Evolutionary conservation across 2,888 invertebrate genomes (phyloP).

Genomic region (Gasteruption jaculator): DNA sequence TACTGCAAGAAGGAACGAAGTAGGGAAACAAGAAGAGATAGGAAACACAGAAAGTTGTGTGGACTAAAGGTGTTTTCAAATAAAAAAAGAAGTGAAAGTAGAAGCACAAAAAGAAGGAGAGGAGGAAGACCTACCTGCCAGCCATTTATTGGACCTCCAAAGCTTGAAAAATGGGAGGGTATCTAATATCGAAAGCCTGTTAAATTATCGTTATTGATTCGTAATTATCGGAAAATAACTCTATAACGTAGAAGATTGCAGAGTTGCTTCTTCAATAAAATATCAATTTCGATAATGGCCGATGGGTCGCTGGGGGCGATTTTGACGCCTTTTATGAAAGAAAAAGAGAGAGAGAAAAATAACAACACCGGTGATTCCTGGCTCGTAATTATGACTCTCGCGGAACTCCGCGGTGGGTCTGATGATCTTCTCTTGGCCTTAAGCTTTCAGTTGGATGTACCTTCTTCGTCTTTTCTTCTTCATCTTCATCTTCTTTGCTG

Average conservation of each 20-base stretch:
- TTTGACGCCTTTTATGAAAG: conserved; percentile 49
- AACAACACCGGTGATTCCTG: conserved; percentile 25
- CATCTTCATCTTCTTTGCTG: conserved; percentile 13
- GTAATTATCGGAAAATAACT: conserved; percentile 46
- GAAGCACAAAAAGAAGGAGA: too few relatives aligned
- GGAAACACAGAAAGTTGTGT: too few relatives aligned
- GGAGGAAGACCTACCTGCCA: too few relatives aligned
- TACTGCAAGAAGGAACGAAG: conserved; percentile 11
- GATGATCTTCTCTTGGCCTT: conserved; percentile 13
- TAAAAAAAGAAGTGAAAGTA: too few relatives aligned
- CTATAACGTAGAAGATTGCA: conserved; percentile 37
- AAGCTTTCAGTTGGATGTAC: conserved; percentile 17
- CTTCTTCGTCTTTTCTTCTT: conserved; percentile 11
- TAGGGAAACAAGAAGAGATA: background rate
- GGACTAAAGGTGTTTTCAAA: too few relatives aligned
- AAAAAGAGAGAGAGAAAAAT: too few relatives aligned
- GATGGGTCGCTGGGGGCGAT: conserved; percentile 31
- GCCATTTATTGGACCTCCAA: too few relatives aligned
- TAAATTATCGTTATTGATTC: conserved; percentile 43
- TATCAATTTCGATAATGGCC: conserved; percentile 49
- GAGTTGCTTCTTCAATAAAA: conserved; percentile 42
- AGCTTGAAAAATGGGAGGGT: too few relatives aligned
- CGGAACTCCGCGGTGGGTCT: conserved; percentile 51
- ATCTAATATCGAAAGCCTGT: conserved; percentile 24
- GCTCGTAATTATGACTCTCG: conserved; percentile 46